These are phyloP conservation scores for Chrysolina oricalcia DNA, from an alignment of 2,888 invertebrate genomes.

Conservation along the genomic window DNA sequence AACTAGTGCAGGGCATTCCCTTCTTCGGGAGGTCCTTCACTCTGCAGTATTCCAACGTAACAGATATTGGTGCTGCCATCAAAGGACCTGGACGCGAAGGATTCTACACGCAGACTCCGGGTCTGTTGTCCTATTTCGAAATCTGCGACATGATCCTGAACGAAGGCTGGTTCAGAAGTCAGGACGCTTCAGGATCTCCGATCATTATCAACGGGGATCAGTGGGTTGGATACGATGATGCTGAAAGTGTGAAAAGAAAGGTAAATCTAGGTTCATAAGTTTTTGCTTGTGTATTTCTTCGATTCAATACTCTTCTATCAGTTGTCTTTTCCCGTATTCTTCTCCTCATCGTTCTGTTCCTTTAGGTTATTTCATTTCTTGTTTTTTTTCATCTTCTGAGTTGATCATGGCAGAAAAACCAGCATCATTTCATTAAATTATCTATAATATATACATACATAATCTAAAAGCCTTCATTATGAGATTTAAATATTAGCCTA, in stretches of 20 bases:
- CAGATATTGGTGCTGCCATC: conserved; percentile 75
- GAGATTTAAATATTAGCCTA: no score
- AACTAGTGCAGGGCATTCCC: conserved; percentile 83
- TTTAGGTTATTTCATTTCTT: no score
- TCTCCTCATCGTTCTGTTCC: no score
- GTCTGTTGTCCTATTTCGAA: conserved; percentile 83
- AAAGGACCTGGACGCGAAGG: conserved; percentile 79
- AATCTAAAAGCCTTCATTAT: no score
- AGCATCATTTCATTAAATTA: no score
- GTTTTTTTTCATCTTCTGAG: not conserved
- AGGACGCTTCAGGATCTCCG: conserved; percentile 80
- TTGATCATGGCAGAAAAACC: no score
- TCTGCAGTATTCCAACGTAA: conserved; percentile 74
- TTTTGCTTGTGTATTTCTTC: conserved; percentile 8
- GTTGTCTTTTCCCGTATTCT: no score
- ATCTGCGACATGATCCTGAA: conserved; percentile 72
- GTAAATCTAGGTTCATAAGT: conserved; percentile 66
- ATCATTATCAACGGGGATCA: conserved; percentile 81
- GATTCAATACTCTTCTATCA: no score
- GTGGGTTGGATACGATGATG: conserved; percentile 87
- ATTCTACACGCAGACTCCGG: conserved; percentile 79
- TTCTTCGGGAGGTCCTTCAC: conserved; percentile 84
- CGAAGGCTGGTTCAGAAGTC: conserved; percentile 63
- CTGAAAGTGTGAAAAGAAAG: conserved; percentile 78
- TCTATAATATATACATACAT: no score